These are phyloP conservation scores for Sinocyclocheilus grahami DNA, from an alignment of 2,113 vertebrate genomes.

Conservation along the genomic window DNA sequence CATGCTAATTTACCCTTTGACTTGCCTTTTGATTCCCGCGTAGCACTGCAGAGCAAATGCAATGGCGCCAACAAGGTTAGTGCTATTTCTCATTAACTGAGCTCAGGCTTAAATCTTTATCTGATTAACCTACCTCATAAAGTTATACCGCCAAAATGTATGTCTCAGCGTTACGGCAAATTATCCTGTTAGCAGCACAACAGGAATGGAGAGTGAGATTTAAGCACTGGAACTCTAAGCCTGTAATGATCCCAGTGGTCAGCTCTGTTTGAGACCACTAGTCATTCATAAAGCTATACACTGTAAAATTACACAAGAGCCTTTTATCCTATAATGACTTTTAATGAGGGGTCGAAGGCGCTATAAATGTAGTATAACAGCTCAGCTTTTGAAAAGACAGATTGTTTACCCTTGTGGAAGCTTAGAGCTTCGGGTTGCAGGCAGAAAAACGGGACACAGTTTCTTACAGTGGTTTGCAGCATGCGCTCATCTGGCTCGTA, in stretches of 20 bases:
- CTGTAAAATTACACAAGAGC: slow-evolving; percentile 12
- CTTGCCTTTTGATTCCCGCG: slow-evolving; percentile 79
- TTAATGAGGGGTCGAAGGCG: not conserved
- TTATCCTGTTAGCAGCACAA: slow-evolving; percentile 78
- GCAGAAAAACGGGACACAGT: not conserved
- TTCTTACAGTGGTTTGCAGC: slow-evolving; percentile 13
- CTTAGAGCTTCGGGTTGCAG: slow-evolving; percentile 7
- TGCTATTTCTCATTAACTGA: slow-evolving; percentile 87
- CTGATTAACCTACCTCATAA: slow-evolving; percentile 78
- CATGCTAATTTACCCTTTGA: slow-evolving; percentile 90
- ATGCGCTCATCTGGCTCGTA: slow-evolving; percentile 4
- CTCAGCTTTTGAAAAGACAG: not conserved
- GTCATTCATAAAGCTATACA: slow-evolving; percentile 24
- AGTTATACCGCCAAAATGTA: slow-evolving; percentile 81
- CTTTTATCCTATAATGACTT: slow-evolving; percentile 13
- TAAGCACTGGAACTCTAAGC: slow-evolving; percentile 69
- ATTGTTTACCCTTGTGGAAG: slow-evolving; percentile 17
- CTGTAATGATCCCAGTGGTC: slow-evolving; percentile 68
- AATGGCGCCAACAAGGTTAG: slow-evolving; percentile 55
- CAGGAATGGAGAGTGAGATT: slow-evolving; percentile 75
- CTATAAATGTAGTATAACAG: slow-evolving; percentile 15
- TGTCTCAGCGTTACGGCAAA: slow-evolving; percentile 87
- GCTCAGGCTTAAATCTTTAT: slow-evolving; percentile 83
- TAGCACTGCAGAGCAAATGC: slow-evolving; percentile 65
- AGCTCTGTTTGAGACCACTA: slow-evolving; percentile 49